These are phyloP conservation scores for Chloroceryle inda DNA, from an alignment of 2,797 vertebrate genomes.

Conservation along the genomic window DNA sequence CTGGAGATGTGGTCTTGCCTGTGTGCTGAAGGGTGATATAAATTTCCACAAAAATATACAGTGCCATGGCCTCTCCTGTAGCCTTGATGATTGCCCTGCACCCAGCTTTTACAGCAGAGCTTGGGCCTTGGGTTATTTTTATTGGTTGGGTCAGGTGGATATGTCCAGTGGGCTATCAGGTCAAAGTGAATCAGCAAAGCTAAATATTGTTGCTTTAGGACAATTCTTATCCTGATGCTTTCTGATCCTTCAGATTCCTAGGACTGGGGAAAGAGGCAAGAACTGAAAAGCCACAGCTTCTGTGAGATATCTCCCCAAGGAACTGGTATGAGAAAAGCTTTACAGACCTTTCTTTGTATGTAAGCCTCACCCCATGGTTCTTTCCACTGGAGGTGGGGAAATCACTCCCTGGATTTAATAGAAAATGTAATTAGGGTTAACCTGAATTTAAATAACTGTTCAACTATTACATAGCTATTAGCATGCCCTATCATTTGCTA, in stretches of 20 bases:
- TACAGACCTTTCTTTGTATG: background rate
- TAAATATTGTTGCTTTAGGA: background rate
- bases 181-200: background rate
- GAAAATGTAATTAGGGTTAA: slow-evolving; percentile 36
- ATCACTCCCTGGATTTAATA: background rate
- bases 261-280: background rate
- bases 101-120: background rate
- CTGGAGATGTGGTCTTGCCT: background rate
- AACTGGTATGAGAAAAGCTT: background rate
- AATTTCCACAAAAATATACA: background rate
- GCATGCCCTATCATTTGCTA: slow-evolving; percentile 40
- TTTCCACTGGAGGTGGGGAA: background rate
- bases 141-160: background rate
- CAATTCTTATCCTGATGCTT: background rate
- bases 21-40: background rate
- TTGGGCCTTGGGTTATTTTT: background rate
- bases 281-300: background rate
- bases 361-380: background rate
- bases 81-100: background rate
- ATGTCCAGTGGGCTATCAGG: background rate
- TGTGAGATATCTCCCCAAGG: accelerated
- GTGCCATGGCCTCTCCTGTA: background rate
- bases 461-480: slow-evolving; percentile 33
- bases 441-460: slow-evolving; percentile 45
- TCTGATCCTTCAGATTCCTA: background rate